Base-by-base conservation (phyloP, 2,797 vertebrate species). In the Anniella stebbinsi region DNA sequence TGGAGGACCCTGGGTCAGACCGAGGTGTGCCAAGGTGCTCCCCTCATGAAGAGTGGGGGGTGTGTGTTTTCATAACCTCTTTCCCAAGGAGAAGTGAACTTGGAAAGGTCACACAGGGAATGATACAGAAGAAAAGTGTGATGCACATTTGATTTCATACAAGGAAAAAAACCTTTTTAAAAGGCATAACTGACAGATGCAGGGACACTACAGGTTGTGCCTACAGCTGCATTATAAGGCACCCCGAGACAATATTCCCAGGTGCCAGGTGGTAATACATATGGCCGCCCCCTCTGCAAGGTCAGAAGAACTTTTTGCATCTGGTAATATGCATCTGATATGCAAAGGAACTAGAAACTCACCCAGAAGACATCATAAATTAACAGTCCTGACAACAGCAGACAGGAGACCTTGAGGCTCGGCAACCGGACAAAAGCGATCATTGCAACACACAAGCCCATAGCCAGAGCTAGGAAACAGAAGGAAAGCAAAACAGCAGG, bases 301-400 rank as follows among this genome's bases (percentile, higher is more conserved):
- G 25, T 30, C n/a, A 45, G 45, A 67, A 72, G 2, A 81, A 63
- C 17, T 3, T 3, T 90, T 36, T 36, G n/a, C 45, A 30, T 41
- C 21, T 84, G 82, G 73, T 78, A 51, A 89, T 41, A 48, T 86
- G 84, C n/a, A n/a, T n/a, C n/a, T n/a, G 12, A n/a, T 48, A 88
- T 90, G 77, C 36, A 89, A 30, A 92, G 81, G 84, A 93, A 92
- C 92, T 7, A 63, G 60, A 93, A 86, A 97, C 99, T 98, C 97
- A 99, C 99, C 99, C 99, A 99, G 96, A 99, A 99, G 85, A 99
- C 99, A 94, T 99, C 99, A 91, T 99, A 99, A 97, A 99, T 99
- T 95, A 99, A 98, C 88, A 99, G 98, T 92, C 99, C 99, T 63
- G 99, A 99, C 95, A 99, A 98, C 84, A 99, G 98, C 97, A 99